A percentile compares a stretch with the other conserved stretches of the same genome.
phyloP scores from a whole-genome alignment of 2,888 invertebrate genomes.

The Alentia gelatinosa region DNA sequence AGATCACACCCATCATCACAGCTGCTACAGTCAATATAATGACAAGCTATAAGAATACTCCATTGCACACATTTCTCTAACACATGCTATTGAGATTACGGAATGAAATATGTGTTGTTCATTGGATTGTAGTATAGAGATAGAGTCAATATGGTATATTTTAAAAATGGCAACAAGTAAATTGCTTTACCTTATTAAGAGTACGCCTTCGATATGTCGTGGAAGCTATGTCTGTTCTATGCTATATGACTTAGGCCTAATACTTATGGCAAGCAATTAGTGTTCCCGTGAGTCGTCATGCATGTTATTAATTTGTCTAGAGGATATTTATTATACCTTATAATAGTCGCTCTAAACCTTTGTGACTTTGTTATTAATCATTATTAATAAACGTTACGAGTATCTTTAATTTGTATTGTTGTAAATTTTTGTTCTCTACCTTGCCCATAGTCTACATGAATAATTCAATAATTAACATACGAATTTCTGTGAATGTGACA shows the following conservation, averaged over 20 bases:
- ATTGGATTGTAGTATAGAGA: background rate
- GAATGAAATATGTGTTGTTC: background rate
- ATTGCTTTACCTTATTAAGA: background rate
- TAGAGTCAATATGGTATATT: background rate
- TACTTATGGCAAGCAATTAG: background rate
- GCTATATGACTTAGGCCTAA: background rate
- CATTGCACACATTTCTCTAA: background rate
- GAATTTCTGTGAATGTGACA: no score
- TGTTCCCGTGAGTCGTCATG: background rate
- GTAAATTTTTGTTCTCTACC: no score
- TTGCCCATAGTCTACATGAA: no score
- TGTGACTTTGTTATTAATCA: no score
- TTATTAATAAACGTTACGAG: no score
- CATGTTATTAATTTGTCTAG: no score
- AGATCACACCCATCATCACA: background rate
- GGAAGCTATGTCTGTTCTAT: background rate
- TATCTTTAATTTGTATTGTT: no score
- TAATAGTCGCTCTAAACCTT: no score
- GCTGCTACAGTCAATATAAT: no score
- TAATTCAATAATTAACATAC: no score
- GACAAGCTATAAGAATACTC: background rate
- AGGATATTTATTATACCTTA: no score
- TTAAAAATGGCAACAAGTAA: background rate
- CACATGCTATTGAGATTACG: background rate
- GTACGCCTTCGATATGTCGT: background rate